Conservation (phyloP, 2,797 vertebrate species). For the Petrocephalus sullivani region DNA sequence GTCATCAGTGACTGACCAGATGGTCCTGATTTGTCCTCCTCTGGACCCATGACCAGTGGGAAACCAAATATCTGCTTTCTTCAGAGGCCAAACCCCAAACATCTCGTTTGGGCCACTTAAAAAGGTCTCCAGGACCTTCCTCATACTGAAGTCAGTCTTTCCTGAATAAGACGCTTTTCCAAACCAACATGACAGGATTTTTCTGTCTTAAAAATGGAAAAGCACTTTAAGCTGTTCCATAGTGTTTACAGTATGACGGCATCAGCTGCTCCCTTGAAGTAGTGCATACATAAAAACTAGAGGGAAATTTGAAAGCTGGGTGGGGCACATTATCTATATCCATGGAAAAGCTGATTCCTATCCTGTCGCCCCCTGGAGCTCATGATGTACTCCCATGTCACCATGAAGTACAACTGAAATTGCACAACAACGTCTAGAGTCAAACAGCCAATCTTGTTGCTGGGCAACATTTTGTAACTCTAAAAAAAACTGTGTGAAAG, state of each 20-base stretch:
- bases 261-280: not conserved
- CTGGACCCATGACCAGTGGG: not conserved
- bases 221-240: not conserved
- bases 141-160: not conserved
- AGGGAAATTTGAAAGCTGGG: not conserved
- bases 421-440: constrained; percentile 41
- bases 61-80: not conserved
- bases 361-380: not conserved
- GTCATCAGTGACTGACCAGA: not conserved
- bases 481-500: not conserved
- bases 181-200: not conserved
- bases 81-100: not conserved
- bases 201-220: not conserved
- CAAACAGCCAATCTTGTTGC: constrained; percentile 33
- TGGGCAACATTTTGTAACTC: constrained; percentile 7
- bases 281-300: not conserved
- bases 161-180: not conserved
- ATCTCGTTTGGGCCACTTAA: not conserved
- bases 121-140: not conserved
- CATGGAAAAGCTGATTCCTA: not conserved
- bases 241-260: not conserved
- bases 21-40: not conserved
- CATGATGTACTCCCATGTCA: not conserved
- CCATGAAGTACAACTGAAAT: constrained; percentile 17
- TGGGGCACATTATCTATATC: not conserved